Evolutionary conservation across 2,888 invertebrate genomes (phyloP), one percentile per base, ranked within the genome.

Genomic region (Punctoribates punctum): DNA sequence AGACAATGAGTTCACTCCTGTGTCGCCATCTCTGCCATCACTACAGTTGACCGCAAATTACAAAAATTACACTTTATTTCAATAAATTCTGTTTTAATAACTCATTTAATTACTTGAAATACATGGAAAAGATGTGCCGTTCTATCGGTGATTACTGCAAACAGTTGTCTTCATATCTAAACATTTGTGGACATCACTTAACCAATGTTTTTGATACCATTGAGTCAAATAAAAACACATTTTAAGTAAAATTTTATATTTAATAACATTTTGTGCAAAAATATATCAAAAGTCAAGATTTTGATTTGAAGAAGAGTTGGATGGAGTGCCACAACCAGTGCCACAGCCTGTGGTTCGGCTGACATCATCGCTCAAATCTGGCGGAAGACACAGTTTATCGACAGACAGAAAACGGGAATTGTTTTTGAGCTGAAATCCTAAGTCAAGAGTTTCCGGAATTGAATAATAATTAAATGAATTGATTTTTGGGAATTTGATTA

Each of bases 321-420:
- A 42, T 42, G 17, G n/a, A 15, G 70, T 70, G 38, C 42, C 27
- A 70, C 70, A 76, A 42, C 60, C 38, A n/a, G 67, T 67, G 29
- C 34, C 25, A 67, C 67, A 75, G 23, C 48, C 51, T 27, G 77
- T 77, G 25, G 62, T 72, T n/a, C 77, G 54, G 57, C 62, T 77
- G 17, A 62, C 73, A 17, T 67, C 70, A n/a, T 77, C 77, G n/a
- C 76, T 74, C 29, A 76, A 20, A 15, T 77, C 77, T 25, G 77
- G 77, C 17, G 77, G 77, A 15, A 77, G 74, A 15, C 46, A 77
- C 27, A 77, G 60, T 73, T 77, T 77, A 20, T 77, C 77, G 5
- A 77, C 57, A 17, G 65, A 25, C 15, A 77, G 62, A 60, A 42
- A 74, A 27, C 76, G 51, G 23, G 57, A 51, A 38, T 73, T 65